Conservation (phyloP, 2,113 vertebrate genomes). For the Myotis yumanensis region DNA sequence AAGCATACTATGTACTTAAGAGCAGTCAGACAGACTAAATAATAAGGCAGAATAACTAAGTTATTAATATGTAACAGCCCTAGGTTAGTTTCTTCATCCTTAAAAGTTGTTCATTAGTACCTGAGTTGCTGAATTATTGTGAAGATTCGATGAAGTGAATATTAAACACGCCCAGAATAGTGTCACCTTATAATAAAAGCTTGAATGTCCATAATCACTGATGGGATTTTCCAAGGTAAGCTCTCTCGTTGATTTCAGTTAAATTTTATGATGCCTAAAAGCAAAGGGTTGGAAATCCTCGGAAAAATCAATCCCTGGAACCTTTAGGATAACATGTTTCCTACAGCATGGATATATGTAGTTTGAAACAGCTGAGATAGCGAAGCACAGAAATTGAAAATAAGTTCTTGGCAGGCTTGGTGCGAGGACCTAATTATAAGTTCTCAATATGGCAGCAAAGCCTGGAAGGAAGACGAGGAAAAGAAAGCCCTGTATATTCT, state of each 20-base stretch:
- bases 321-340: conserved; percentile 9
- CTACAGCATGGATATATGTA: conserved; percentile 1
- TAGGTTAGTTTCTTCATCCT: neutral
- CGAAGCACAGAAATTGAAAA: conserved; percentile 56
- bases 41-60: neutral
- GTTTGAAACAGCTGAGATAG: conserved; percentile 57
- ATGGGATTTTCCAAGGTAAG: neutral
- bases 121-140: neutral
- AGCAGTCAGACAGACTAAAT: neutral
- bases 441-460: conserved; percentile 32
- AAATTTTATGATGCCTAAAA: conserved; percentile 31
- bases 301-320: conserved; percentile 5
- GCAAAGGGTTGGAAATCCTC: neutral
- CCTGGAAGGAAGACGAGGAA: conserved; percentile 19
- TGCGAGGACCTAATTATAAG: conserved; percentile 51
- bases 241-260: neutral
- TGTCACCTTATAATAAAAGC: neutral
- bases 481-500: neutral
- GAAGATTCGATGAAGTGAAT: neutral
- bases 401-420: conserved; percentile 54
- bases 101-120: neutral
- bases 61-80: neutral
- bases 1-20: neutral
- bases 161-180: neutral
- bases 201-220: neutral